Evolutionary conservation across 2,888 invertebrate species (phyloP), one percentile per base, ranked within the genome.

Genomic region (Melinaea menophilus): DNA sequence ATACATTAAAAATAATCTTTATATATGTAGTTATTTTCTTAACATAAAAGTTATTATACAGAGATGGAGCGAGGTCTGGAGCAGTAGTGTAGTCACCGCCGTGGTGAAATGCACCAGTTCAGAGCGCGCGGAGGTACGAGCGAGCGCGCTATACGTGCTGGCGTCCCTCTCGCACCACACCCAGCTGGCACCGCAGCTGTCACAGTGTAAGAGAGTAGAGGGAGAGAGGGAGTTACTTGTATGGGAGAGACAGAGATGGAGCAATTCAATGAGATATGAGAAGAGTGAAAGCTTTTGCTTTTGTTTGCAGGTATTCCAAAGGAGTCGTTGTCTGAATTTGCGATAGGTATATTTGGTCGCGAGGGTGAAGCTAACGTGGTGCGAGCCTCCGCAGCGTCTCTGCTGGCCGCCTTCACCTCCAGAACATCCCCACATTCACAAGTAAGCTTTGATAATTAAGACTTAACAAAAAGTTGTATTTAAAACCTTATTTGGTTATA

Each of bases 1-100:
- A 22, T 22, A 22, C 0, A 22, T 22, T 22, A 22, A 22, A 22
- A 22, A 22, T 22, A 0, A 1, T 22, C 37, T 58, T 55, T 11
- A 55, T 48, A 61, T 61, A 47, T 11, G 5, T 31, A 56, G 13
- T 35, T 47, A 37, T 55, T 56, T 56, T 56, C 41, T 22, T 33
- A 51, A 35, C 9, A 34, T 48, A 45, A 34, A 13, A 35, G 9
- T 37, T 63, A 64, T 45, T 64, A 33, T 37, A 37, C 65, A 89
- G 88, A 76, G 86, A 65, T 90, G 90, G 90, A 81, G 84, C 62
- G 89, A 88, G 58, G 64, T 71, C 2, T 88, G 84, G 77, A 75
- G 72, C 64, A 77, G 76, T 47, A 80, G 78, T 0, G 81, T 76
- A 34, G 75, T 83, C 45, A 68, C 69, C 9, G 74, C 77, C 0